These are phyloP conservation scores for Gymnogyps californianus DNA, from an alignment of 2,113 vertebrate species.

Conservation along the genomic window DNA sequence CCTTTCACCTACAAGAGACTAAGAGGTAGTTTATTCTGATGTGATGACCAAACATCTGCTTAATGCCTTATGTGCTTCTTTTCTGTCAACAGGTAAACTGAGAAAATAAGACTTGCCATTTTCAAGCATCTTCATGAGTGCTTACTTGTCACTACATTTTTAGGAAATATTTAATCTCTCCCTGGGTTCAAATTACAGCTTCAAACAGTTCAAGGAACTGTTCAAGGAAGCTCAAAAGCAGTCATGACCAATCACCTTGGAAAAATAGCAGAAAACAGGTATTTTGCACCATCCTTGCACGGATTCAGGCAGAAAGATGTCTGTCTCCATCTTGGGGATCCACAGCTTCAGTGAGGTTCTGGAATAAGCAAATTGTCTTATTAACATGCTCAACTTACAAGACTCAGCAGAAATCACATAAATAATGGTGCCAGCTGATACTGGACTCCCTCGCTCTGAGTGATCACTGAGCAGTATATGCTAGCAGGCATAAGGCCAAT, in stretches of 20 bases:
- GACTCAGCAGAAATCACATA: neutral
- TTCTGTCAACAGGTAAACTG: slow-evolving; percentile 1
- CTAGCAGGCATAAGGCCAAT: neutral
- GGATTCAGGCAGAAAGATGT: neutral
- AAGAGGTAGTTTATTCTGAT: neutral
- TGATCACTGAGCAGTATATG: neutral
- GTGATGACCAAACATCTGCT: neutral
- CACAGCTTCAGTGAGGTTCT: neutral
- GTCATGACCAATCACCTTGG: neutral
- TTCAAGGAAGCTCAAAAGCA: neutral
- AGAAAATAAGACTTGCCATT: slow-evolving; percentile 46
- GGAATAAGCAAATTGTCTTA: neutral
- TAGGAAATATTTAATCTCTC: neutral
- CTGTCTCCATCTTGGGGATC: neutral
- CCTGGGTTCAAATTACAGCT: neutral
- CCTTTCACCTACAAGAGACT: neutral
- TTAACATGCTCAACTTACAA: neutral
- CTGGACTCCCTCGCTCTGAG: neutral
- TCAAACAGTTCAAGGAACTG: neutral
- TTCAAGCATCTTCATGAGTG: neutral
- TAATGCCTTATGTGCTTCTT: neutral
- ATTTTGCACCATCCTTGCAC: neutral
- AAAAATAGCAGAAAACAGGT: neutral
- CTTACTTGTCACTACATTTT: neutral
- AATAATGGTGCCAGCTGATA: neutral